Conservation (phyloP, 2,113 vertebrate species). For the Tupaia chinensis region DNA sequence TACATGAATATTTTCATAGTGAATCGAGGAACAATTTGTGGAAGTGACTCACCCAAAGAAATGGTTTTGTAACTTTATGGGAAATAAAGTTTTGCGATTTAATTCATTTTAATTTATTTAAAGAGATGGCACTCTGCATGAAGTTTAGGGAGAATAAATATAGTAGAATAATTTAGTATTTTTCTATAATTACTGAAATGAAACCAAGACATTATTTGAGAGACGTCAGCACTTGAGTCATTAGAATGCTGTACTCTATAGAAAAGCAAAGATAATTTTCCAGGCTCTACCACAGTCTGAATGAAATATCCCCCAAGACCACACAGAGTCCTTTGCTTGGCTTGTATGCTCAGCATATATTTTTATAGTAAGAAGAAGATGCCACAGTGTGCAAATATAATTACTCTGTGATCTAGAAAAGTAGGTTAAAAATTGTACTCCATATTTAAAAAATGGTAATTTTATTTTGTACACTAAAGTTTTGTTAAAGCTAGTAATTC, state of each 20-base stretch:
- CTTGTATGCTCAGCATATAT: constrained; percentile 64
- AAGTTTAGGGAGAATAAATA: constrained; percentile 40
- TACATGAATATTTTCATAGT: background rate
- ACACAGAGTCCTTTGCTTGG: constrained; percentile 57
- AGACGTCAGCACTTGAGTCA: constrained; percentile 15
- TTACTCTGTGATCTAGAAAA: constrained; percentile 41
- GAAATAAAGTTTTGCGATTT: constrained; percentile 27
- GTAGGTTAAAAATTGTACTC: background rate
- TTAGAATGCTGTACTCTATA: constrained; percentile 43
- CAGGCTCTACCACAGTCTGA: constrained; percentile 67
- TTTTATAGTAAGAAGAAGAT: constrained; percentile 67
- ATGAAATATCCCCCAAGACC: constrained; percentile 66
- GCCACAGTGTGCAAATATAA: constrained; percentile 59
- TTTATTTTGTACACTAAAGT: constrained; percentile 13
- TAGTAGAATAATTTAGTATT: background rate
- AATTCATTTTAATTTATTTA: constrained; percentile 35
- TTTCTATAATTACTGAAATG: constrained; percentile 37
- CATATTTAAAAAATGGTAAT: constrained; percentile 27
- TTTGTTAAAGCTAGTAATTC: constrained; percentile 34
- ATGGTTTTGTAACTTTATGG: background rate
- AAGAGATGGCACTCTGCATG: background rate
- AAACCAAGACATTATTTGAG: constrained; percentile 45
- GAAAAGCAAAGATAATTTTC: constrained; percentile 65
- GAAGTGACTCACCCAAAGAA: background rate
- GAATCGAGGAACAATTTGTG: constrained; percentile 34